Evolutionary conservation across 2,113 vertebrate genomes (phyloP).

Genomic region (Thymallus thymallus): DNA sequence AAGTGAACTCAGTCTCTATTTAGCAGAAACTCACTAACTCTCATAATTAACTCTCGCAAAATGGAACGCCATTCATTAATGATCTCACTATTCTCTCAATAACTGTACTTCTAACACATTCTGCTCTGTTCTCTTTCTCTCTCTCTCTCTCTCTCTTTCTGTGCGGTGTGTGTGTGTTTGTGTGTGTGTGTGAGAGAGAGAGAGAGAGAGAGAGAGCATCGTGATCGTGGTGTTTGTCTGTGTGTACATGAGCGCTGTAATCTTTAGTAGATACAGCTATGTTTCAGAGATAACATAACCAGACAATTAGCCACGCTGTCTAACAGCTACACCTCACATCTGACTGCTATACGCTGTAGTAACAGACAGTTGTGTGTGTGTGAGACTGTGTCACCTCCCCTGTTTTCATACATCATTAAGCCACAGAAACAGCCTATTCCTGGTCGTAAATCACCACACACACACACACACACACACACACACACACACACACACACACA

Average conservation of each 20-base stretch:
- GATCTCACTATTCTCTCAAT: slow-evolving; percentile 51
- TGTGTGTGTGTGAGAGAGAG: slow-evolving; percentile 12
- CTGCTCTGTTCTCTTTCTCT: background rate
- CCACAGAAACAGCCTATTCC: slow-evolving; percentile 60
- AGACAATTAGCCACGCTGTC: slow-evolving; percentile 65
- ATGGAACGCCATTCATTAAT: slow-evolving; percentile 42
- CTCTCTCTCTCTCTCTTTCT: slow-evolving; percentile 37
- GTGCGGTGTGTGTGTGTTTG: slow-evolving; percentile 7
- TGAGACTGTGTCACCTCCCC: slow-evolving; percentile 35
- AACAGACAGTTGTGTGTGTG: slow-evolving; percentile 35
- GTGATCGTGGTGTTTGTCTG: slow-evolving; percentile 21
- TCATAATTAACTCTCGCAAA: slow-evolving; percentile 40
- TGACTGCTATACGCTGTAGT: slow-evolving; percentile 52
- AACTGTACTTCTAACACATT: slow-evolving; percentile 40
- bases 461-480: slow-evolving; percentile 35
- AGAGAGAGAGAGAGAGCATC: background rate
- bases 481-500: slow-evolving; percentile 5
- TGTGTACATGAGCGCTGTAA: slow-evolving; percentile 39
- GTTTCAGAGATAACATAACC: slow-evolving; percentile 66
- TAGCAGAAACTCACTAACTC: slow-evolving; percentile 40
- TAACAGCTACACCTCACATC: slow-evolving; percentile 52
- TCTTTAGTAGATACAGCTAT: slow-evolving; percentile 68
- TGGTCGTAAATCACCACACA: slow-evolving; percentile 62
- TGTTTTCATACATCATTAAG: slow-evolving; percentile 72
- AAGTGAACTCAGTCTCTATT: background rate